Conservation (phyloP, 2,113 vertebrate species). For the Asarcornis scutulata region DNA sequence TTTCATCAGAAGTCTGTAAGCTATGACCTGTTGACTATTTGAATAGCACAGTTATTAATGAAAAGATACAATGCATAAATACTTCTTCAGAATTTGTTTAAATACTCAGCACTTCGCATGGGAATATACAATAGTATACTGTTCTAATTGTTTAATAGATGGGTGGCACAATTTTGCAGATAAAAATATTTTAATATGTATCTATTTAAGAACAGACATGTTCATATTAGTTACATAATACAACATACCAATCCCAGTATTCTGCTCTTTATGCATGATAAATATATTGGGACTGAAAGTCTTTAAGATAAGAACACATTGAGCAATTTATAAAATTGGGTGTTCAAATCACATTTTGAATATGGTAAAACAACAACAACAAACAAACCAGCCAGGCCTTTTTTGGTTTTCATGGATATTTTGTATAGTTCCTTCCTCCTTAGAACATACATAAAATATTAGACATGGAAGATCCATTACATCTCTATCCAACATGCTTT, state of each 20-base stretch:
- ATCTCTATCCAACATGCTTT: neutral
- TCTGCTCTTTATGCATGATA: neutral
- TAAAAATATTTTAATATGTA: neutral
- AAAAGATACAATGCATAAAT: neutral
- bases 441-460: neutral
- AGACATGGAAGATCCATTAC: neutral
- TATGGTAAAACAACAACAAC: neutral
- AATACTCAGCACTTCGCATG: neutral
- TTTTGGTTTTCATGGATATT: neutral
- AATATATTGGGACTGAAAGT: neutral
- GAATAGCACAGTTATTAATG: neutral
- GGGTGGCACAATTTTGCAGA: neutral
- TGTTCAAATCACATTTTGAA: neutral
- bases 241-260: neutral
- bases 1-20: neutral
- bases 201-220: neutral
- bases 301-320: neutral
- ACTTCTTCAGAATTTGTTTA: slow-evolving; percentile 8
- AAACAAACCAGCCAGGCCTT: neutral
- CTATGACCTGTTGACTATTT: neutral
- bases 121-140: neutral
- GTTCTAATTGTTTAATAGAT: neutral
- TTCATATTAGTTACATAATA: neutral
- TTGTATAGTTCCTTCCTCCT: neutral
- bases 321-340: neutral